phyloP scores from a whole-genome alignment of 2,113 vertebrate genomes.

The Lichenostomus cassidix region DNA sequence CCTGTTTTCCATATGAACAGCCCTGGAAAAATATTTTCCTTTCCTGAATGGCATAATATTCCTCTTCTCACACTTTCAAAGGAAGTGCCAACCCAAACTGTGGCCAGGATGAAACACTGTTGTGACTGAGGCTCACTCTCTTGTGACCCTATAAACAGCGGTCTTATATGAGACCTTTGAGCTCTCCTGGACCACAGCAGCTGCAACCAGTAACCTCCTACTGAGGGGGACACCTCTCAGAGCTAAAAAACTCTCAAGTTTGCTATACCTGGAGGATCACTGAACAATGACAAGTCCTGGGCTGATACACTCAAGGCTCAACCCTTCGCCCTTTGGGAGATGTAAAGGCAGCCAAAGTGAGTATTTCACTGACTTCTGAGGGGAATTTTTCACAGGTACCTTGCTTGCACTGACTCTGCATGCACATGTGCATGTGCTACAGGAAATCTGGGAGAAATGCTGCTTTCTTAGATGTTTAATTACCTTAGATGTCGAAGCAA shows the following conservation, averaged over 20 bases:
- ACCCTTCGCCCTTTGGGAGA: fast-evolving
- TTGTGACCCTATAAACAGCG: fast-evolving
- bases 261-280: neutral
- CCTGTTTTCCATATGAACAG: neutral
- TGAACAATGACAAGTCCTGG: fast-evolving
- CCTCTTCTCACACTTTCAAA: neutral
- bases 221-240: neutral
- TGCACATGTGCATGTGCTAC: fast-evolving
- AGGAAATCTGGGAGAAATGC: neutral
- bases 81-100: neutral
- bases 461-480: neutral
- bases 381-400: neutral
- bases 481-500: neutral
- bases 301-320: neutral
- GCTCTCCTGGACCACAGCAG: neutral
- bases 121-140: no score
- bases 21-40: neutral
- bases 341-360: neutral
- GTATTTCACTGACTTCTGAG: neutral
- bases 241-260: neutral
- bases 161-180: fast-evolving
- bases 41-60: neutral
- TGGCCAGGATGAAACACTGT: neutral
- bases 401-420: neutral
- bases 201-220: fast-evolving